Conservation (phyloP, 1,140 invertebrate species). For the Aethina tumida region DNA sequence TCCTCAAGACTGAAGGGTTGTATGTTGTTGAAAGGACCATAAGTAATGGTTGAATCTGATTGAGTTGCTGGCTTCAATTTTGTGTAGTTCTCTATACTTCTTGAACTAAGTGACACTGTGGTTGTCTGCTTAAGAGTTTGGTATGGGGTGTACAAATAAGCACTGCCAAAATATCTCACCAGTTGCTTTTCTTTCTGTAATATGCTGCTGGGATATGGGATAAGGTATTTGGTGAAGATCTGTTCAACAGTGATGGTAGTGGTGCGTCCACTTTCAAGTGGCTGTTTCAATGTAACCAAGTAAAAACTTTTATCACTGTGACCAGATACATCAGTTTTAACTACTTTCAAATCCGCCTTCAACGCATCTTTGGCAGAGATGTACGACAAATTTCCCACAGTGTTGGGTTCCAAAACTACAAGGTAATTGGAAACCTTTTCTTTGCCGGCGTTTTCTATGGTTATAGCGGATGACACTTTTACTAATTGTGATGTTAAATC, state of each 20-base stretch:
- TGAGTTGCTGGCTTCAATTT: slow-evolving; percentile 76
- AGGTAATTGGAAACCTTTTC: slow-evolving; percentile 57
- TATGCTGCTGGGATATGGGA: slow-evolving; percentile 78
- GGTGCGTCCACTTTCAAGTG: slow-evolving; percentile 47
- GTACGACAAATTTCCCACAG: slow-evolving; percentile 59
- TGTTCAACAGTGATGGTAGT: slow-evolving; percentile 60
- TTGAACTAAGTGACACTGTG: slow-evolving; percentile 54
- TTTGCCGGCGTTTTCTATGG: slow-evolving; percentile 71
- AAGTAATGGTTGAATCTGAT: slow-evolving; percentile 67
- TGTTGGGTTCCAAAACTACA: slow-evolving; percentile 55
- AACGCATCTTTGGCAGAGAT: slow-evolving; percentile 58
- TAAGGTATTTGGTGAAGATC: slow-evolving; percentile 63
- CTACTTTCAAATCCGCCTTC: slow-evolving; percentile 51
- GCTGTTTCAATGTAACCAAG: slow-evolving; percentile 51
- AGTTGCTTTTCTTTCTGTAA: slow-evolving; percentile 89
- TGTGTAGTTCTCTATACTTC: slow-evolving; percentile 74
- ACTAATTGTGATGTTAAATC: slow-evolving; percentile 83
- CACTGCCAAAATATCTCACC: slow-evolving; percentile 74
- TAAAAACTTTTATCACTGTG: slow-evolving; percentile 45
- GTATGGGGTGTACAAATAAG: slow-evolving; percentile 81
- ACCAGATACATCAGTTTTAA: slow-evolving; percentile 42
- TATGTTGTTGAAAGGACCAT: slow-evolving; percentile 80
- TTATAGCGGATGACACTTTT: slow-evolving; percentile 69
- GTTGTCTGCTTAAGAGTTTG: slow-evolving; percentile 69
- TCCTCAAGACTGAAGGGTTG: slow-evolving; percentile 41